Evolutionary conservation across 2,113 vertebrate species (phyloP).

Genomic region (Chinchilla lanigera): DNA sequence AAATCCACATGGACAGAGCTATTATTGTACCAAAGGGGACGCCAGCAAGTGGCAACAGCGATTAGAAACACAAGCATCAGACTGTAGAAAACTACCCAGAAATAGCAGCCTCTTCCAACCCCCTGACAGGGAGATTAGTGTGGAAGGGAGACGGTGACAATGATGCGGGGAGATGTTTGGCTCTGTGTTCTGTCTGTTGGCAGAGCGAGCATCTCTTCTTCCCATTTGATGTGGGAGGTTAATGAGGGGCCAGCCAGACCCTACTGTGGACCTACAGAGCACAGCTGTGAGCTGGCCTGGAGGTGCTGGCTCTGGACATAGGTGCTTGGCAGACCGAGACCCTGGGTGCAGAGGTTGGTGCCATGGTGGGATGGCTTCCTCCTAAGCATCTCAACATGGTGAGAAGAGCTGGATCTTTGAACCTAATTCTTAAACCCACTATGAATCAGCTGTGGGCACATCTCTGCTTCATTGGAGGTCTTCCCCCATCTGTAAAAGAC

Average conservation of each 20-base stretch:
- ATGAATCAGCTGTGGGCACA: background rate
- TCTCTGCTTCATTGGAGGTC: background rate
- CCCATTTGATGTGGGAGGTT: background rate
- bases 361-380: background rate
- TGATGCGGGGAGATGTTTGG: background rate
- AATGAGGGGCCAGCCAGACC: background rate
- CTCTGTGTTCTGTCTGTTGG: background rate
- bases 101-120: constrained; percentile 57
- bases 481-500: background rate
- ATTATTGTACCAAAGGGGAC: background rate
- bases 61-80: constrained; percentile 51
- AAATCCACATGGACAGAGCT: background rate
- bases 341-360: background rate
- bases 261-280: background rate
- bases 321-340: accelerated
- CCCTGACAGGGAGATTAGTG: background rate
- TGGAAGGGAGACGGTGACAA: background rate
- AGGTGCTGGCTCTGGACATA: background rate
- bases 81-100: constrained; percentile 44
- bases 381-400: background rate
- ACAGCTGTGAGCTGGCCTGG: background rate
- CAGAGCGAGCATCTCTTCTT: background rate
- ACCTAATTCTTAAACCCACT: background rate
- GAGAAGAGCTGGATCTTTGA: background rate
- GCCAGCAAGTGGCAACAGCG: background rate